A percentile compares a stretch with the other conserved stretches of the same genome.
These are phyloP conservation scores for Liopterus haemorrhoidalis DNA, from an alignment of 2,888 invertebrate genomes.

Conservation along the genomic window DNA sequence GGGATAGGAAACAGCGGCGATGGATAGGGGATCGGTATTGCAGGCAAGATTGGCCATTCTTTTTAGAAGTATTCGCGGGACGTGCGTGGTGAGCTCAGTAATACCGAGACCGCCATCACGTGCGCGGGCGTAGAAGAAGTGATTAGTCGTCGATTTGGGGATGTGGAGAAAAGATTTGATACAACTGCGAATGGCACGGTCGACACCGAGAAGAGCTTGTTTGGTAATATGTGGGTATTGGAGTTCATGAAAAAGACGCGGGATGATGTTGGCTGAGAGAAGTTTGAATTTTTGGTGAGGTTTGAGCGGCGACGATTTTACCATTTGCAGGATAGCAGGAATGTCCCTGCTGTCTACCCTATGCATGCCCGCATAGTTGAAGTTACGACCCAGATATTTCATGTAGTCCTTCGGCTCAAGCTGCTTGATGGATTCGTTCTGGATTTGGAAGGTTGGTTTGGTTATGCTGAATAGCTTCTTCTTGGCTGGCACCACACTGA, in stretches of 20 bases:
- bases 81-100: background rate
- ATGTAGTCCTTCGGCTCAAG: background rate
- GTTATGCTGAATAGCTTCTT: slow-evolving; percentile 9
- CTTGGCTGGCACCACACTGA: slow-evolving; percentile 14
- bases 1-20: background rate
- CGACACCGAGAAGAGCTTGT: background rate
- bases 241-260: background rate
- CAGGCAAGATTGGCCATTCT: background rate
- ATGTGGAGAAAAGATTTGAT: background rate
- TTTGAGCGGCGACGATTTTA: slow-evolving; percentile 11
- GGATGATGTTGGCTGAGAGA: background rate
- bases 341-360: too few relatives aligned
- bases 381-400: background rate
- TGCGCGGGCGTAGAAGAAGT: background rate
- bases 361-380: background rate
- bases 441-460: background rate
- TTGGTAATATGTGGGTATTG: slow-evolving; percentile 1
- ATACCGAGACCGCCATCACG: background rate
- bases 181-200: background rate
- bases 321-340: background rate
- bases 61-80: background rate
- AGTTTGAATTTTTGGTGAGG: slow-evolving; percentile 14
- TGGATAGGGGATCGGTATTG: background rate
- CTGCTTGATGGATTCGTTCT: background rate
- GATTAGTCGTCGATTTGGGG: background rate